Evolutionary conservation across 2,113 vertebrate species (phyloP), one percentile per base, ranked within the genome.

Genomic region (Phaethornis superciliosus): DNA sequence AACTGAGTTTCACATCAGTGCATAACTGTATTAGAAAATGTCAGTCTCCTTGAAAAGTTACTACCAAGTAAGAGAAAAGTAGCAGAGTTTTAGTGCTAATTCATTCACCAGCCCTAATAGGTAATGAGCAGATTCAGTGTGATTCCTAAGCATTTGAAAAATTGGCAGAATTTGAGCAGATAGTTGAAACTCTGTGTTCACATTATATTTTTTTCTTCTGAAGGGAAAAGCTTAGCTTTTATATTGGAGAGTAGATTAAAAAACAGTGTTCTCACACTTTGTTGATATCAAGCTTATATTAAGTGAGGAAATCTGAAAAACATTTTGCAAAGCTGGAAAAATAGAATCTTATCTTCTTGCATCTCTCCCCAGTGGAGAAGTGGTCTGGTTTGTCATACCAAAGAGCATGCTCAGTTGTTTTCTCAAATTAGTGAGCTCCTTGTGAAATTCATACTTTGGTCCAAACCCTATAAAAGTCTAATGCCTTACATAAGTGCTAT

Each of bases 401-500:
- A 82, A 94, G 44, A 83, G 52, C 85, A 70, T 47, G 84, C 47
- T 54, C 42, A 27, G 56, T 90, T 93, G 79, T 95, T 94, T 95
- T 78, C 85, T 83, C 88, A 81, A 96, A 94, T 96, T 95, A 96
- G 85, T 68, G 82, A 89, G 56, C 82, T 90, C 64, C 79, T 94
- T 71, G 49, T 95, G 79, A 95, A 95, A 88, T 84, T 81, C 65
- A 32, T 85, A 49, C 82, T 64, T 89, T 88, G 88, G 69, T 85
- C 93, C 90, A 96, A 93, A 65, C 47, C 77, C 93, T 91, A 51
- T 88, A 83, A 89, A 96, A 95, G 75, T 56, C 71, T 85, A 52
- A 91, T 88, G 91, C 91, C 94, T 95, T 95, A 94, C 89, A 89
- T 95, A 95, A 96, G 90, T 71, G 82, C 89, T 94, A 93, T 78